Conservation (phyloP, 2,888 invertebrate species). For the Acrocyrtus sp. region DNA sequence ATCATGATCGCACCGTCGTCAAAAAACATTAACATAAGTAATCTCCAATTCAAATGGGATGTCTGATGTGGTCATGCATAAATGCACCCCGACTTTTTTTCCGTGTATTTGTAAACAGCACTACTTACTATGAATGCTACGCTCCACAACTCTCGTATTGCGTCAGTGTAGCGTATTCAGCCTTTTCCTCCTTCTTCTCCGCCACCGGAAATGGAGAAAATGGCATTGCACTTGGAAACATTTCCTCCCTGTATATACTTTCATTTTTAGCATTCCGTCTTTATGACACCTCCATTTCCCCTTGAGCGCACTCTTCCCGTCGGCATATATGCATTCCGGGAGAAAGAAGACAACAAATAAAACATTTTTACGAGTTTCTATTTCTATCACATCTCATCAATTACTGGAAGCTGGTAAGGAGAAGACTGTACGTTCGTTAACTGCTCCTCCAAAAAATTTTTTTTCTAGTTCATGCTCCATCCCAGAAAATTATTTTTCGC, state of each 20-base stretch:
- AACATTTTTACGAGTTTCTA: constrained; percentile 16
- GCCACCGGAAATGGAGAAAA: constrained; percentile 42
- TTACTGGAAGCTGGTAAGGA: neutral
- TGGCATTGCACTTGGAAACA: constrained; percentile 36
- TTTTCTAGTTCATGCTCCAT: neutral
- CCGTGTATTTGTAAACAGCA: no score
- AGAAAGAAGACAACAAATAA: neutral
- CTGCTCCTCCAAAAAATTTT: no score
- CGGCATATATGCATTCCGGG: neutral
- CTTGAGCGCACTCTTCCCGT: neutral
- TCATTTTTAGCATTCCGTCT: constrained; percentile 9
- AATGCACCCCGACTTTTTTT: neutral
- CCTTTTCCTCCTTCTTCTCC: neutral
- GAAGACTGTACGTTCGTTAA: neutral
- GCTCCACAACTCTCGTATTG: no score
- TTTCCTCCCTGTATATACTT: neutral
- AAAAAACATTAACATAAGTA: neutral
- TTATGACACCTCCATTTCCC: constrained; percentile 38
- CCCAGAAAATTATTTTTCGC: neutral
- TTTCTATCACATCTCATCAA: constrained; percentile 16
- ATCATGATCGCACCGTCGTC: neutral
- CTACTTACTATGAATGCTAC: no score
- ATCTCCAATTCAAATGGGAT: no score
- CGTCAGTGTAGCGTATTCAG: neutral
- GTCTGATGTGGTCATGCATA: neutral